Conservation (phyloP, 1,140 invertebrate genomes). For the Branchinecta lynchi region DNA sequence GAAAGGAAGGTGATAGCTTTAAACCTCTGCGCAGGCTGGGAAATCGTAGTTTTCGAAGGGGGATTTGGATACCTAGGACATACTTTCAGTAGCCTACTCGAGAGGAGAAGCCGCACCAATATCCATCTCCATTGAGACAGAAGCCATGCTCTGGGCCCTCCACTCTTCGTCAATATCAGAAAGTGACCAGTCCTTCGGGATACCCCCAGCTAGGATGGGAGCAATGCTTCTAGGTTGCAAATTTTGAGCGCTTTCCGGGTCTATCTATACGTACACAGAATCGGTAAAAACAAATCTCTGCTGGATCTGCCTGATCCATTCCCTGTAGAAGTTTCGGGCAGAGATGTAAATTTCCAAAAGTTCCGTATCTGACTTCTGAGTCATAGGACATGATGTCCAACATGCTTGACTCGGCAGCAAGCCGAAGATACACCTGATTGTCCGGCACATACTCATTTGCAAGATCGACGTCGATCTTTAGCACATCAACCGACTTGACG, state of each 20-base stretch:
- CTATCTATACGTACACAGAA: background rate
- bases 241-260: background rate
- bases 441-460: background rate
- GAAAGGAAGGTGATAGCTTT: too few species aligned
- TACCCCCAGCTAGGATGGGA: background rate
- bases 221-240: background rate
- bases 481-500: background rate
- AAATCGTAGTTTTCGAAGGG: background rate
- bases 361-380: background rate
- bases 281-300: background rate
- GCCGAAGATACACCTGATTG: background rate
- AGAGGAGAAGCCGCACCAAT: background rate
- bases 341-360: background rate
- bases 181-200: background rate
- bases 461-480: background rate
- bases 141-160: background rate
- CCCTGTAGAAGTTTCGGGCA: background rate
- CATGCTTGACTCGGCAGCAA: slow-evolving; percentile 1
- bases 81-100: background rate
- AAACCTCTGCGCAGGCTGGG: background rate
- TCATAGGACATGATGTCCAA: slow-evolving; percentile 3
- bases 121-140: background rate
- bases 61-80: background rate
- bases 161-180: background rate
- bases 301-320: background rate